A percentile compares a stretch with the other conserved stretches of the same genome.
Evolutionary conservation across 2,888 invertebrate genomes (phyloP).

Genomic region (Tetragonisca angustula): DNA sequence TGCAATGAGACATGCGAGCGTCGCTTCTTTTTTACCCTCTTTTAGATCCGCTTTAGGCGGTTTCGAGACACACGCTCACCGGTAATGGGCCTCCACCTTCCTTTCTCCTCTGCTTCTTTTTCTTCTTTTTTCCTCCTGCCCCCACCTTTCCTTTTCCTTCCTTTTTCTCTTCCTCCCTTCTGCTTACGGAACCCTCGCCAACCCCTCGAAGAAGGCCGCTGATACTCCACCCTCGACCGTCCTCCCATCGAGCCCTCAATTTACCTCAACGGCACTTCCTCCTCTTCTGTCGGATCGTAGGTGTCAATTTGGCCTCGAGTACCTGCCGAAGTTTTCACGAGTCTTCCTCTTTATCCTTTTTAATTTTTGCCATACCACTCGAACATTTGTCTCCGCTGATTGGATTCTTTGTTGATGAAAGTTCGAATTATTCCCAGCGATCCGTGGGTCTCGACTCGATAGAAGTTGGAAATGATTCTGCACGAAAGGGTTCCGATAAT

Average conservation of each 20-base stretch:
- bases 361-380: conserved; percentile 60
- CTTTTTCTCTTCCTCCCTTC: conserved; percentile 43
- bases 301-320: conserved; percentile 76
- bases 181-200: conserved; percentile 64
- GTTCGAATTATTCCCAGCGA: conserved; percentile 33
- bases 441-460: conserved; percentile 16
- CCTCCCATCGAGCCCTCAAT: conserved; percentile 73
- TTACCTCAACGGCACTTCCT: conserved; percentile 71
- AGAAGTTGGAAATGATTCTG: conserved; percentile 32
- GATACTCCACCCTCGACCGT: conserved; percentile 61
- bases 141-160: not conserved
- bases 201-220: conserved; percentile 66
- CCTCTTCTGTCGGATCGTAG: conserved; percentile 71
- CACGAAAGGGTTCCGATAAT: conserved; percentile 32
- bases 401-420: conserved; percentile 57
- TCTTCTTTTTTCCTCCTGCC: not conserved
- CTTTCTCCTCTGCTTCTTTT: conserved; percentile 6
- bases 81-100: conserved; percentile 71
- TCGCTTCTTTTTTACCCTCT: conserved; percentile 64
- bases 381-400: conserved; percentile 58
- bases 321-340: conserved; percentile 63
- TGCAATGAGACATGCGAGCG: conserved; percentile 77
- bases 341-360: conserved; percentile 59
- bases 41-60: conserved; percentile 67
- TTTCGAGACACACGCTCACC: conserved; percentile 74